These are phyloP conservation scores for Spinus olivaceus DNA, from an alignment of 2,797 vertebrate genomes.

Conservation along the genomic window DNA sequence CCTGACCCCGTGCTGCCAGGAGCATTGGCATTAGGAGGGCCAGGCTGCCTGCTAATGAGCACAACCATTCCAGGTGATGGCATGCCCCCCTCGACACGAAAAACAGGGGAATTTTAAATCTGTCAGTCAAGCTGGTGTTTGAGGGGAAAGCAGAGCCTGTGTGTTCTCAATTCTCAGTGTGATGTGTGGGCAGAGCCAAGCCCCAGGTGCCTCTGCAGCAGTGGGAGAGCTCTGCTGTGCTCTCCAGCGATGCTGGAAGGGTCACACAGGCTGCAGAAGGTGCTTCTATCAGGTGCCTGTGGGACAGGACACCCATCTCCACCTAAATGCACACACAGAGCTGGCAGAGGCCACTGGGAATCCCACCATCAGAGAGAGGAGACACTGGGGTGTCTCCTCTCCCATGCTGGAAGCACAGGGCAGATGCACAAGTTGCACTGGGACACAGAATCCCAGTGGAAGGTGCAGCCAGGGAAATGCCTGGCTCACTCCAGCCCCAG, in stretches of 20 bases:
- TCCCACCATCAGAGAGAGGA: no score
- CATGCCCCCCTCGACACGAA: rapidly evolving
- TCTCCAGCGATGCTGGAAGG: neutral
- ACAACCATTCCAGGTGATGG: rapidly evolving
- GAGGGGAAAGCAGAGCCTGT: neutral
- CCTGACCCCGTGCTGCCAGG: rapidly evolving
- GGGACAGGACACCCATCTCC: neutral
- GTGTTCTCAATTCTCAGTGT: neutral
- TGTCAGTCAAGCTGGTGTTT: neutral
- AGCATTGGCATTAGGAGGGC: rapidly evolving
- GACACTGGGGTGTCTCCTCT: neutral
- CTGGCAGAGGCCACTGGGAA: neutral
- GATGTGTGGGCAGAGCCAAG: neutral
- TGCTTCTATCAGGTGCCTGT: neutral
- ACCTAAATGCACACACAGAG: neutral
- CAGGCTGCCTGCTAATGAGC: neutral
- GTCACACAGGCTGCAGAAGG: neutral
- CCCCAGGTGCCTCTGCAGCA: neutral
- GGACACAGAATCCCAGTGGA: neutral
- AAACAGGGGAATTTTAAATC: neutral
- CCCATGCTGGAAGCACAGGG: neutral
- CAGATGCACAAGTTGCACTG: neutral
- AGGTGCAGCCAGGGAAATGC: neutral
- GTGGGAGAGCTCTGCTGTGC: neutral
- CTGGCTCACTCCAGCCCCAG: neutral